These are phyloP conservation scores for Lampris incognitus DNA, from an alignment of 2,113 vertebrate species.

Conservation along the genomic window DNA sequence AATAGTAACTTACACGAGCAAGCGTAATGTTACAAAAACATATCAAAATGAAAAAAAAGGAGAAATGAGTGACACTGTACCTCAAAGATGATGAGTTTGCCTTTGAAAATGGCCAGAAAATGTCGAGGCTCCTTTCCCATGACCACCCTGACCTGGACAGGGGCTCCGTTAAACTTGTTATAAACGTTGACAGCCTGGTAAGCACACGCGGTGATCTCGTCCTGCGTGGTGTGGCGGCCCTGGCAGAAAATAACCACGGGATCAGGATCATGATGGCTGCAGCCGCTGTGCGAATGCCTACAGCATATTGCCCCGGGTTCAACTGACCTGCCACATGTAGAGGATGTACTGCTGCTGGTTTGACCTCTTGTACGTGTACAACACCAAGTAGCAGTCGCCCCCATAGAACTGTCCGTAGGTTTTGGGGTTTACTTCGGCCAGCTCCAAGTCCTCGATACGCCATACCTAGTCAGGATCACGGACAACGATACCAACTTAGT, in stretches of 20 bases:
- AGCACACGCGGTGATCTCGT: slow-evolving; percentile 89
- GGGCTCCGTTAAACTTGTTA: slow-evolving; percentile 84
- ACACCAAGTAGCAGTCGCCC: slow-evolving; percentile 90
- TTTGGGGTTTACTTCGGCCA: slow-evolving; percentile 84
- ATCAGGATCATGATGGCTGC: neutral
- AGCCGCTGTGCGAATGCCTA: too few relatives aligned
- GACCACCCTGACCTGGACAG: slow-evolving; percentile 89
- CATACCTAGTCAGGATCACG: slow-evolving; percentile 81
- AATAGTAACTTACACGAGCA: too few relatives aligned
- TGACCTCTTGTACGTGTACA: slow-evolving; percentile 87
- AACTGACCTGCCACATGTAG: slow-evolving; percentile 92
- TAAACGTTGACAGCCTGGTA: slow-evolving; percentile 89
- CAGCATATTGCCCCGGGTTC: neutral
- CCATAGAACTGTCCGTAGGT: slow-evolving; percentile 90
- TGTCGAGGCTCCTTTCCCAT: slow-evolving; percentile 93
- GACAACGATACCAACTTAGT: neutral
- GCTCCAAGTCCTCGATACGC: slow-evolving; percentile 88
- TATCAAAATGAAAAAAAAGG: too few relatives aligned
- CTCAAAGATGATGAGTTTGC: slow-evolving; percentile 89
- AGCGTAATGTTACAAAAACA: too few relatives aligned
- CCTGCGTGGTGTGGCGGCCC: slow-evolving; percentile 88
- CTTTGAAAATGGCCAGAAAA: slow-evolving; percentile 92
- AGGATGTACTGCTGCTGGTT: slow-evolving; percentile 85
- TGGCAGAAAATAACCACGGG: slow-evolving; percentile 48
- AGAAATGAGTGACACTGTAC: slow-evolving; percentile 59